These are phyloP conservation scores for Oncorhynchus masou DNA, from an alignment of 2,113 vertebrate genomes.

Conservation along the genomic window DNA sequence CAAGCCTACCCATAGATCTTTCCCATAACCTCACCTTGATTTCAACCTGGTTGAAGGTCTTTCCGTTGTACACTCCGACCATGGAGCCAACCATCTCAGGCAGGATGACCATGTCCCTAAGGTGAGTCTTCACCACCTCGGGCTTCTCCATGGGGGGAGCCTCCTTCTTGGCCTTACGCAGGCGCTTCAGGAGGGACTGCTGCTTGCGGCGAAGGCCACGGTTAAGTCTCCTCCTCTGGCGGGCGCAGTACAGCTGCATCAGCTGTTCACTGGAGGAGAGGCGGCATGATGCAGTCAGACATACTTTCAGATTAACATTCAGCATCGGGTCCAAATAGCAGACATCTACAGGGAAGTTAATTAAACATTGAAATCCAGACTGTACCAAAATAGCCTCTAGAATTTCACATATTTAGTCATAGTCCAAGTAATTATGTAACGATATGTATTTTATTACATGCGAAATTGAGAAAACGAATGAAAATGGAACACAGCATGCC, in stretches of 20 bases:
- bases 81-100: slow-evolving; percentile 99
- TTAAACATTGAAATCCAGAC: too few relatives aligned
- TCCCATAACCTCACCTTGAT: slow-evolving; percentile 84
- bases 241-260: slow-evolving; percentile 94
- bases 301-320: background rate
- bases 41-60: slow-evolving; percentile 99
- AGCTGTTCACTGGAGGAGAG: slow-evolving; percentile 85
- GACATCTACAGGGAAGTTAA: too few relatives aligned
- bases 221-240: slow-evolving; percentile 91
- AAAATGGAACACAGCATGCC: too few relatives aligned
- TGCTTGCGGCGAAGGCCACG: slow-evolving; percentile 92
- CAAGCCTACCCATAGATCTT: too few relatives aligned
- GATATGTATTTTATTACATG: too few relatives aligned
- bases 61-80: slow-evolving; percentile 98
- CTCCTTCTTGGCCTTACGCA: slow-evolving; percentile 97
- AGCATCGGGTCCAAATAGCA: too few relatives aligned
- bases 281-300: background rate
- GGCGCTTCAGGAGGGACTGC: slow-evolving; percentile 92
- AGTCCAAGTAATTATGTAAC: too few relatives aligned
- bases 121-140: slow-evolving; percentile 94
- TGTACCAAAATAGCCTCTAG: too few relatives aligned
- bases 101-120: slow-evolving; percentile 95
- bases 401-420: too few relatives aligned
- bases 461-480: too few relatives aligned
- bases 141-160: slow-evolving; percentile 98